phyloP scores from a whole-genome alignment of 1,140 invertebrate species.

The Drosophila ficusphila region DNA sequence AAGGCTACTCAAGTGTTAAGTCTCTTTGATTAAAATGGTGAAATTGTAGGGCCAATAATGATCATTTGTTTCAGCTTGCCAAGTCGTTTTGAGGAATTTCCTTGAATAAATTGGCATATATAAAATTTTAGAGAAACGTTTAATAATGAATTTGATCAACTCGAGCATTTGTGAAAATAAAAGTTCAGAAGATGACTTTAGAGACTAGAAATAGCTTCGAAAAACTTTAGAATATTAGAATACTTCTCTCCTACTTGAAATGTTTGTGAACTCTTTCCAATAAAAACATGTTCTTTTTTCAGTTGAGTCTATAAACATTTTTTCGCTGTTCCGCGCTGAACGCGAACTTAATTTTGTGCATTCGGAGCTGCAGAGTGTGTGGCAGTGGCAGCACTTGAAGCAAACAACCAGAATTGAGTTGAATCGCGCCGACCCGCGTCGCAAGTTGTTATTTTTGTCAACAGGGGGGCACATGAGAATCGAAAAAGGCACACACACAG shows the following conservation, averaged over 20 bases:
- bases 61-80: neutral
- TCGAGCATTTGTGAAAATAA: too few species aligned
- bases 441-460: conserved; percentile 71
- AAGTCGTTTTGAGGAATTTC: too few species aligned
- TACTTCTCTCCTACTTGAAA: too few species aligned
- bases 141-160: too few species aligned
- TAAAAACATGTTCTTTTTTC: neutral
- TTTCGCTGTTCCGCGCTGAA: neutral
- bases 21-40: neutral
- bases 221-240: too few species aligned
- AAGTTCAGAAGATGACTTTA: too few species aligned
- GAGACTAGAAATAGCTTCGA: too few species aligned
- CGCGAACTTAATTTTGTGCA: conserved; percentile 20
- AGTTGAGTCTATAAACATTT: neutral
- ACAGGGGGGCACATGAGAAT: conserved; percentile 56
- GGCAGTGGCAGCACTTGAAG: conserved; percentile 52
- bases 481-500: neutral
- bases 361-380: conserved; percentile 8
- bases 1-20: conserved; percentile 16
- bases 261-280: neutral
- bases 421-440: conserved; percentile 24
- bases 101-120: neutral
- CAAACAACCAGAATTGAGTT: conserved; percentile 45
- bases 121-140: too few species aligned
- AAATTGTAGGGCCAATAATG: neutral